Base-by-base conservation (phyloP, 2,113 vertebrate species). In the Notarius quadriscutis region DNA sequence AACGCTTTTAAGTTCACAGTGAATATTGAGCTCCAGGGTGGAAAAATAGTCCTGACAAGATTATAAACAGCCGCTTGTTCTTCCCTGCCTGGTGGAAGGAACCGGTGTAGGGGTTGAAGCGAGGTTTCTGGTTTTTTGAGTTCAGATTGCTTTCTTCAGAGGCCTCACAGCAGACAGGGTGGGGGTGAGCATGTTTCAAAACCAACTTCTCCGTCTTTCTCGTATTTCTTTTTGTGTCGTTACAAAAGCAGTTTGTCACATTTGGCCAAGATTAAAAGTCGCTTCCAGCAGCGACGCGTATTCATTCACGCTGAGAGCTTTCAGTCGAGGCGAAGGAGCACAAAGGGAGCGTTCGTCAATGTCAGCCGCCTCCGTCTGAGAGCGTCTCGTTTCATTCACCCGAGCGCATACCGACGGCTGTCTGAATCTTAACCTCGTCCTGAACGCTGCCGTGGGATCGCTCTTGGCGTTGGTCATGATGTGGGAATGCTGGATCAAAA, bases 191-290 rank as follows among this genome's bases (percentile, higher is more conserved):
- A 41, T 53, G 81, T 30, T 74, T 86, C 63, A 50, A 77, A 81
- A 87, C 57, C 50, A 85, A 67, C 69, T 60, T 53, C 75, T 88
- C 78, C 10, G 51, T 82, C 84, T 86, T 83, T 20, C 80, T 84
- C 27, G 17, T 25, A 77, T 74, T 83, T 65, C 51, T 67, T 48
- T 71, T 75, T 50, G 81, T 65, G 14, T n/a, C 50, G 22, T 25
- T 55, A 88, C 87, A 84, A 86, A 84, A 77, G 87, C 87, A 74
- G 84, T 88, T 30, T 48, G 89, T 86, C 63, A 75, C 80, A 71
- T 86, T 67, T 75, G 80, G 77, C 30, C 17, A 50, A 65, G 87
- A 65, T 87, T 86, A 86, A 83, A 81, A 88, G 84, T 86, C 81
- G 62, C 84, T 57, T 88, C 87, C 89, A 84, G 81, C 87, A 48